Base-by-base conservation (phyloP, 2,888 invertebrate species). In the Taenaris catops region DNA sequence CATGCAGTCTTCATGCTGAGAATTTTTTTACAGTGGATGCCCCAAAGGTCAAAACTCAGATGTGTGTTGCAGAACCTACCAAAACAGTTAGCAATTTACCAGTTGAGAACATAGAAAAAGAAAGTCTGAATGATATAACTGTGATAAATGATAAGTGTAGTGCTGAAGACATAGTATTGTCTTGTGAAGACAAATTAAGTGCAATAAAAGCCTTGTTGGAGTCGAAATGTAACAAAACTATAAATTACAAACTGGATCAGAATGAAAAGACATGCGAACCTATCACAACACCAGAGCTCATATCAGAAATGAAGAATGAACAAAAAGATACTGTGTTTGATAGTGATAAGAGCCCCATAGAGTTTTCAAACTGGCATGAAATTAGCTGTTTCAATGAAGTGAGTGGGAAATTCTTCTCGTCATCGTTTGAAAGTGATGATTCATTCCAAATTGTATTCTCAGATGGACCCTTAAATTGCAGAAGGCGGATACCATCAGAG, bases 391-490 rank as follows among this genome's bases (percentile, higher is more conserved):
- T 86, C 19, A 68, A 86, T 38, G 86, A 86, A 55, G 58, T 84
- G 0, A 59, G 64, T 0, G 86, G 86, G 0, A 53, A 71, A 10
- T 86, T 86, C 42, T 59, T 57, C 4, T 58, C 72, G 0, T 39
- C 59, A 1, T 79, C 80, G 0, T 55, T 59, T 0, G 68, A 71
- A 2, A 83, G 71, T 5, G 79, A 86, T 2, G 86, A 86, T 38
- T 80, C 80, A 0, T 87, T 81, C 53, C 83, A 84, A 61, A 83
- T 86, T 3, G 86, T 87, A 2, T 83, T 84, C 45, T 58, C 62
- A 0, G 83, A 86, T 11, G 61, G 55, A 21, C 68, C 63, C 0
- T 44, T 47, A 20, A 33, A 58, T 0, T 53, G 45, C 19, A 47
- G 61, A 33, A 33, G 40, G 1, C 51, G 75, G 2, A 49, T 58